A percentile compares a stretch with the other conserved stretches of the same genome.
These are phyloP conservation scores for Mylabris phalerata DNA, from an alignment of 1,140 invertebrate genomes.

Conservation along the genomic window DNA sequence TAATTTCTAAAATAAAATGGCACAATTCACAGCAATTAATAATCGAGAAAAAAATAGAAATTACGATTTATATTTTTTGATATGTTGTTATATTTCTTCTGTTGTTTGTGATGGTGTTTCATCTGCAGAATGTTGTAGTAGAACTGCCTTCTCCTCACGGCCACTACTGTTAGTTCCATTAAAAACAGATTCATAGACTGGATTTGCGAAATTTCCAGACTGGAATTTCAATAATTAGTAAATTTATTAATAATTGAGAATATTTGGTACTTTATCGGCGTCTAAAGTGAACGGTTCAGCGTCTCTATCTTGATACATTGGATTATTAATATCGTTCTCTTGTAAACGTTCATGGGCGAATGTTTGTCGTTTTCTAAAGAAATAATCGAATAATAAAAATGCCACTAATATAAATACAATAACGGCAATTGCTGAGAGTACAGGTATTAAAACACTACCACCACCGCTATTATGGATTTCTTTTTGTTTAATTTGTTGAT, in stretches of 20 bases:
- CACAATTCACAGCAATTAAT: conserved; percentile 38
- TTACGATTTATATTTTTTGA: conserved; percentile 14
- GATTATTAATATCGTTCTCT: conserved; percentile 73
- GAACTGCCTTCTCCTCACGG: conserved; percentile 51
- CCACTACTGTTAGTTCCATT: conserved; percentile 43
- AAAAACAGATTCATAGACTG: conserved; percentile 77
- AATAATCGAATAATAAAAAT: conserved; percentile 23
- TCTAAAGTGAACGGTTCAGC: conserved; percentile 54
- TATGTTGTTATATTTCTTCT: conserved; percentile 31
- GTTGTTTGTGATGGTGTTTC: conserved; percentile 32
- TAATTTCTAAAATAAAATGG: conserved; percentile 31
- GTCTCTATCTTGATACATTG: conserved; percentile 70
- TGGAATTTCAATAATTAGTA: conserved; percentile 22
- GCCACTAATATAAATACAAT: conserved; percentile 23
- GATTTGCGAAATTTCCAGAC: conserved; percentile 71
- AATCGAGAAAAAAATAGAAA: conserved; percentile 21
- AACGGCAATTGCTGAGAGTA: conserved; percentile 20
- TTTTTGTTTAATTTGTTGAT: conserved; percentile 6
- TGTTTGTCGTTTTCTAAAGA: conserved; percentile 48
- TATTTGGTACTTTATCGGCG: conserved; percentile 49
- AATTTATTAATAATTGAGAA: neutral
- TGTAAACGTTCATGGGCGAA: conserved; percentile 73
- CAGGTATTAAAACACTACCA: conserved; percentile 22
- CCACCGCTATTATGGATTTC: neutral
- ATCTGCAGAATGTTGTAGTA: conserved; percentile 41